phyloP scores from a whole-genome alignment of 1,140 invertebrate species.

The Caenorhabditis remanei region DNA sequence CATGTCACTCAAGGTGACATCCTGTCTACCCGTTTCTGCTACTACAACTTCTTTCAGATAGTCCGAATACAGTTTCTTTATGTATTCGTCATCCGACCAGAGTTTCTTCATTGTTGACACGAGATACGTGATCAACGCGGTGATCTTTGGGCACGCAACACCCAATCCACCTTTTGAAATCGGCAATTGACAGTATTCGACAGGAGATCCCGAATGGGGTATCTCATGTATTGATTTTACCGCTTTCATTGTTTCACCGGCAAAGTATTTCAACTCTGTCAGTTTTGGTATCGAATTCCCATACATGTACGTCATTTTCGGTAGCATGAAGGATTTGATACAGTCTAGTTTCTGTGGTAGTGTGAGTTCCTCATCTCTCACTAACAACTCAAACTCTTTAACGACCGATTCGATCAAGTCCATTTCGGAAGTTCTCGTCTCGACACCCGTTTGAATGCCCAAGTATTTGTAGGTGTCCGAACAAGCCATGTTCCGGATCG shows the following conservation, averaged over 20 bases:
- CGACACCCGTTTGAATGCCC: neutral
- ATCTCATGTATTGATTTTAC: neutral
- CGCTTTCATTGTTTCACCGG: neutral
- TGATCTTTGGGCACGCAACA: neutral
- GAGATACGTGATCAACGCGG: neutral
- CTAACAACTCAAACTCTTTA: neutral
- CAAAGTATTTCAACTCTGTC: neutral
- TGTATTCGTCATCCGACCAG: neutral
- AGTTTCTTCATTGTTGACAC: neutral
- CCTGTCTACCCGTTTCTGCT: neutral
- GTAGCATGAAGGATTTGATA: neutral
- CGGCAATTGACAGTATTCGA: neutral
- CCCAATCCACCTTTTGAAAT: neutral
- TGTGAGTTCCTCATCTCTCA: neutral
- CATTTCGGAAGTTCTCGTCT: neutral
- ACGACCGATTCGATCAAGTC: neutral
- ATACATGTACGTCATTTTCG: neutral
- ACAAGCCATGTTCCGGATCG: neutral
- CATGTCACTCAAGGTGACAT: neutral
- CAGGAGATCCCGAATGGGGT: neutral
- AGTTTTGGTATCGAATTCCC: neutral
- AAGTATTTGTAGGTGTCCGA: neutral
- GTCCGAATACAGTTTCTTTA: neutral
- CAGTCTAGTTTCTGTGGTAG: neutral
- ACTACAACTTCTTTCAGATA: neutral